Evolutionary conservation across 2,888 invertebrate genomes (phyloP), one percentile per base, ranked within the genome.

Genomic region (Sarcophaga caerulescens): DNA sequence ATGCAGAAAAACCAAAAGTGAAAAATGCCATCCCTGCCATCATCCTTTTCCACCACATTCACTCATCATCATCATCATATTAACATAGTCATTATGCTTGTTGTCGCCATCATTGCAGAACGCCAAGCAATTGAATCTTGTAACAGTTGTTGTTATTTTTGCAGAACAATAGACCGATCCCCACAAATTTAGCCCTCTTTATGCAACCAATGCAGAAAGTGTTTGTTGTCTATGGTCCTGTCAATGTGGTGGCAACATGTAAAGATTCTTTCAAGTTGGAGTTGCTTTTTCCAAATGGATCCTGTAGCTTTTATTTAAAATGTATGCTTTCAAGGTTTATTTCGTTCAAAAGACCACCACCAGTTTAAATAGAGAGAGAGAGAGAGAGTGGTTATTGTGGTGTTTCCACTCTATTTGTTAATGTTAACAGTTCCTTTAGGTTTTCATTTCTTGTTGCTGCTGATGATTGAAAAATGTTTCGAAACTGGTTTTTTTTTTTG

Each of bases 1-100:
- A 79, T 84, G 70, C 75, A 76, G 70, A 71, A 84, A 35, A 84
- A 71, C 70, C 70, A 84, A 80, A 84, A 80, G 65, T 75, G 75
- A 60, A 80, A 70, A 79, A 74, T 74, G n/a, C 63, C 25, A 19
- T 21, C 45, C 35, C 8, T 1, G 10, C n/a, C n/a, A 17, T 19
- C 66, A 66, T 45, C 19, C 5, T 52, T 35, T 10, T 35, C 10
- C 35, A 8, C 35, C 35, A 35, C 35, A 35, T 10, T 35, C 35
- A 35, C 35, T 35, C 35, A 35, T 35, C 35, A 35, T 35, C 35
- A 35, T 35, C 35, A 35, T 35, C 8, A 35, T 35, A 35, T 35
- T 35, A 35, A 2, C 35, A 35, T 35, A 8, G 52, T 52, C 4
- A 52, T 52, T 52, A 14, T 52, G 5, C 5, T 52, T 52, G 12